A percentile compares a stretch with the other conserved stretches of the same genome.
Conservation (phyloP, 2,797 vertebrate genomes). For the Enteromius mattozi region DNA sequence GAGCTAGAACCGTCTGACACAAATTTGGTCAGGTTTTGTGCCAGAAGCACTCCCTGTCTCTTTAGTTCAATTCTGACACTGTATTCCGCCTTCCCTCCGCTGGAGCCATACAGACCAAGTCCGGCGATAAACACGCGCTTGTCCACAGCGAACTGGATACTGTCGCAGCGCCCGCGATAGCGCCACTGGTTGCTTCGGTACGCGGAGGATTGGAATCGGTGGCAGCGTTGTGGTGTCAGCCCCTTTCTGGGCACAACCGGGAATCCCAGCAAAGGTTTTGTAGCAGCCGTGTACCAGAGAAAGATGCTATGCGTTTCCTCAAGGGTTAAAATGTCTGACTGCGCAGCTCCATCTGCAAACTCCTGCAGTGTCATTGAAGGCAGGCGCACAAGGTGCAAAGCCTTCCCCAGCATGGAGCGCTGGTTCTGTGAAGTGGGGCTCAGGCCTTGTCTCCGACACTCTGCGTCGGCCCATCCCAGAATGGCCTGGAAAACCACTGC, state of each 20-base stretch:
- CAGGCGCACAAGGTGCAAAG: conserved; percentile 90
- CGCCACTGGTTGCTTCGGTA: conserved; percentile 98
- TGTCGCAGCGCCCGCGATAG: conserved; percentile 95
- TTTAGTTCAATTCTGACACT: conserved; percentile 93
- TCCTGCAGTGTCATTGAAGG: conserved; percentile 95
- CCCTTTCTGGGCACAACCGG: conserved; percentile 84
- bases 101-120: conserved; percentile 93
- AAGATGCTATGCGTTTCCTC: conserved; percentile 95
- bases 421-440: conserved; percentile 81
- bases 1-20: conserved; percentile 93
- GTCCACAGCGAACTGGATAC: conserved; percentile 97
- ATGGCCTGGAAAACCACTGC: conserved; percentile 91
- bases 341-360: conserved; percentile 93
- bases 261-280: conserved; percentile 90
- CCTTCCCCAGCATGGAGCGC: conserved; percentile 86
- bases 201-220: conserved; percentile 93
- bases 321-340: conserved; percentile 92
- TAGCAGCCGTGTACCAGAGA: conserved; percentile 96
- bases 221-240: conserved; percentile 87
- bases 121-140: conserved; percentile 93
- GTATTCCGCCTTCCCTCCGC: conserved; percentile 92
- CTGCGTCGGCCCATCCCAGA: conserved; percentile 90
- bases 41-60: conserved; percentile 87
- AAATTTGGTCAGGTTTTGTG: conserved; percentile 90
- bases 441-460: conserved; percentile 89